Conservation (phyloP, 2,888 invertebrate species). For the Pemphredon lugubris region DNA sequence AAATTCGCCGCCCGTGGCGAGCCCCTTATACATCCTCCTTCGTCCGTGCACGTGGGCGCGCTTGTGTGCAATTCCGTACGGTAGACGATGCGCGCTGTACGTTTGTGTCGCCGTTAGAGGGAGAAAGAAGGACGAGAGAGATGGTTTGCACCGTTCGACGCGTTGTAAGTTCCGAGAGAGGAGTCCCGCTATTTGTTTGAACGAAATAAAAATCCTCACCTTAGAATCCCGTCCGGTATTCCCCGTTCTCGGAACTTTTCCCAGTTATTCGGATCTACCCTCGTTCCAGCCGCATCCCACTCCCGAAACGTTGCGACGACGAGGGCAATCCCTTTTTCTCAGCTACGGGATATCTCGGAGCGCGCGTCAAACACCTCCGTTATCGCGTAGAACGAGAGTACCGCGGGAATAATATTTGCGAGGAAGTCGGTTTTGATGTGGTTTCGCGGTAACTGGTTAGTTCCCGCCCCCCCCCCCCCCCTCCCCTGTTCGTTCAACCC, state of each 20-base stretch:
- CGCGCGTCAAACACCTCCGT: conserved; percentile 3
- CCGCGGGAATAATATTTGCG: conserved; percentile 59
- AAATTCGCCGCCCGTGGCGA: conserved; percentile 64
- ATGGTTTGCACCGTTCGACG: conserved; percentile 43
- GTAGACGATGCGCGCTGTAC: neutral
- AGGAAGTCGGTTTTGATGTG: conserved; percentile 68
- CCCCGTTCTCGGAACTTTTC: too few relatives aligned
- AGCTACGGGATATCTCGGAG: conserved; percentile 4
- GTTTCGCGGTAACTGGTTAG: conserved; percentile 48
- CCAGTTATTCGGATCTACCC: too few relatives aligned
- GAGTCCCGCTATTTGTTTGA: too few relatives aligned
- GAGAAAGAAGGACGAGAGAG: conserved; percentile 10
- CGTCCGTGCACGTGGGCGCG: conserved; percentile 37
- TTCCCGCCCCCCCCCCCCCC: conserved; percentile 10
- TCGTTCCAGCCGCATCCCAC: too few relatives aligned
- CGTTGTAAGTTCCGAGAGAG: too few relatives aligned
- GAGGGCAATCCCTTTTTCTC: too few relatives aligned
- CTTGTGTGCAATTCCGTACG: conserved; percentile 6
- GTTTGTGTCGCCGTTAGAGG: neutral
- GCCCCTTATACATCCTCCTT: conserved; percentile 60
- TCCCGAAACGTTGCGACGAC: too few relatives aligned
- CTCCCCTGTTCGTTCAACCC: neutral
- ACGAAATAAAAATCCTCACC: too few relatives aligned
- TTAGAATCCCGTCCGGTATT: too few relatives aligned
- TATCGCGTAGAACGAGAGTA: conserved; percentile 18